Conservation (phyloP, 2,888 invertebrate species). For the Linyphia triangularis region DNA sequence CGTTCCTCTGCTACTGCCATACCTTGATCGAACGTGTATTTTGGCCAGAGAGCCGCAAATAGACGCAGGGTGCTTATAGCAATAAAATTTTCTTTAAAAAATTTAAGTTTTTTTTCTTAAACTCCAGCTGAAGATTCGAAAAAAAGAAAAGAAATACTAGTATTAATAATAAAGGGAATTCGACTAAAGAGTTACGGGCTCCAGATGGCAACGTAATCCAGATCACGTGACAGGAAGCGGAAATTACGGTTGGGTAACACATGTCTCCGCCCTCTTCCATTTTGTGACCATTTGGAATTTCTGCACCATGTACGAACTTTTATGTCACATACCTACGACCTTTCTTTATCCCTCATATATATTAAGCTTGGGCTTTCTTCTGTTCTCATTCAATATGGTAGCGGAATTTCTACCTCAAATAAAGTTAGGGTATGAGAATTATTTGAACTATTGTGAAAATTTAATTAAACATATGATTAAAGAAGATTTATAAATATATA, state of each 20-base stretch:
- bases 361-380: too few species aligned
- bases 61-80: constrained; percentile 3
- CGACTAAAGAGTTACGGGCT: not conserved
- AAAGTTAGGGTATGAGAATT: too few species aligned
- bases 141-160: constrained; percentile 1
- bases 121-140: not conserved
- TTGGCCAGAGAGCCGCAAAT: not conserved
- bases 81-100: constrained; percentile 48
- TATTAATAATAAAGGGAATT: constrained; percentile 1
- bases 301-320: not conserved
- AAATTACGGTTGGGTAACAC: constrained; percentile 61
- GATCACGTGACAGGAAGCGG: constrained; percentile 63
- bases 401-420: too few species aligned
- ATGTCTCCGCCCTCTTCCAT: constrained; percentile 38
- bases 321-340: not conserved
- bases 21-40: not conserved
- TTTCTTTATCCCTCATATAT: not conserved
- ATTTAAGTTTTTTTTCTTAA: constrained; percentile 15
- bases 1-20: not conserved
- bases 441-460: too few species aligned
- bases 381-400: too few species aligned
- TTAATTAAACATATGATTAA: too few species aligned
- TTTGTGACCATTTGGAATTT: constrained; percentile 22
- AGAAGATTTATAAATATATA: too few species aligned
- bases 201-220: constrained; percentile 58